Base-by-base conservation (phyloP, 2,888 invertebrate genomes). In the Eupeodes luniger region DNA sequence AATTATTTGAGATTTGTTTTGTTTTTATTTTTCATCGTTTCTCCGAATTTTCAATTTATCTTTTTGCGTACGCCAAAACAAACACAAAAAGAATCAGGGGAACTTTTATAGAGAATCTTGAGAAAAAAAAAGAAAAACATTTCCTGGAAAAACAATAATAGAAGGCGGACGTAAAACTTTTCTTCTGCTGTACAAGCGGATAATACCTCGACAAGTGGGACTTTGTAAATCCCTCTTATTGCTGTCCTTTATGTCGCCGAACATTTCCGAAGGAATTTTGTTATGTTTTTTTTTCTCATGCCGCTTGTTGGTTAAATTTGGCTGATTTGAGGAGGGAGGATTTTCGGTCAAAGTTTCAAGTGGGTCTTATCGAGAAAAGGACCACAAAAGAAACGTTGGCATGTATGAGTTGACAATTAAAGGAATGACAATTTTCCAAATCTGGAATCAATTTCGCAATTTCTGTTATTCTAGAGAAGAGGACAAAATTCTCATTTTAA, bases 121-220 rank as follows among this genome's bases (percentile, higher is more conserved):
- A 61, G 19, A 40, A 70, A 59, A 5, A 57, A 1, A 57, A 27
- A 34, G 14, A 7, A 7, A 27, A 59, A 59, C 34, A 36, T 59
- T 62, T 66, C 64, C 62, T 69, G 47, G 40, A 44, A 64, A 40
- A 59, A 77, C 57, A 64, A 66, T 51, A 64, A 66, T 51, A 19
- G 27, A 83, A 76, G 70, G 78, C 72, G 77, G 70, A 69, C 64
- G 66, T 19, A 40, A 66, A 83, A 78, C 78, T 83, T 83, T 74
- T 83, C 78, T 67, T 51, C 72, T 67, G 57, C 72, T 72, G 70
- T 79, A 69, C 75, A 75, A 85, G 53, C 55, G 62, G 84, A 76
- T 85, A 81, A 85, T 64, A 81, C 55, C 49, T 57, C 76, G 40
- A 62, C 69, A 64, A 76, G 70, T 70, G 27, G 66, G 53, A 81